These are phyloP conservation scores for Ceyx erithaca DNA, from an alignment of 2,797 vertebrate genomes.

Conservation along the genomic window DNA sequence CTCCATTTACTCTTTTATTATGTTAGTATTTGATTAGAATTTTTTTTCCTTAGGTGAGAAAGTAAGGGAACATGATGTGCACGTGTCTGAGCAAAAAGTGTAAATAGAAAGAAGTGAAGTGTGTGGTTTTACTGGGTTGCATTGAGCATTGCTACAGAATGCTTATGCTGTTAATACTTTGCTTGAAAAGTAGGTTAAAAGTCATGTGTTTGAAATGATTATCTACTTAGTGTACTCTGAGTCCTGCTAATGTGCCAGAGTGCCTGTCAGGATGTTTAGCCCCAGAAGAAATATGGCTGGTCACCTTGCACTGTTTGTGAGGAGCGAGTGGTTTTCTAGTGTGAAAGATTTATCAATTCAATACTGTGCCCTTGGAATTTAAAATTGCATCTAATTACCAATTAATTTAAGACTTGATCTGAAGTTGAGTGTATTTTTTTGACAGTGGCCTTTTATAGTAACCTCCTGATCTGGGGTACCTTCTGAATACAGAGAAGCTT, in stretches of 20 bases:
- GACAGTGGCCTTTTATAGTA: background rate
- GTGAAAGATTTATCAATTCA: background rate
- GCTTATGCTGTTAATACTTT: constrained; percentile 37
- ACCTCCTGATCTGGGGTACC: background rate
- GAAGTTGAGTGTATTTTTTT: background rate
- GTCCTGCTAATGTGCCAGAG: constrained; percentile 59
- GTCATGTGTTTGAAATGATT: constrained; percentile 69
- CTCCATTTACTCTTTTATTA: background rate
- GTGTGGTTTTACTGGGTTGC: background rate
- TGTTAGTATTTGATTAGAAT: background rate
- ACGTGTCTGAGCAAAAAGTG: background rate
- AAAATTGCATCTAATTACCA: background rate
- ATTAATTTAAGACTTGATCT: background rate
- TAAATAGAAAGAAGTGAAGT: constrained; percentile 7
- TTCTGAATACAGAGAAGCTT: background rate
- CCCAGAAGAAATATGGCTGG: background rate
- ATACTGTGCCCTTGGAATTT: background rate
- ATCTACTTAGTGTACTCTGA: constrained; percentile 59
- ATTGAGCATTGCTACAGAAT: constrained; percentile 51
- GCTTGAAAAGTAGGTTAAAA: constrained; percentile 63
- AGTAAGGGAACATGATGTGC: background rate
- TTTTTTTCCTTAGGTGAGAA: background rate
- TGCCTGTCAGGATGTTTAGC: constrained; percentile 55
- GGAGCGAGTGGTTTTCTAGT: background rate
- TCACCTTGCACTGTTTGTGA: constrained; percentile 57